Evolutionary conservation across 2,797 vertebrate genomes (phyloP).

Genomic region (Pangasius djambal): DNA sequence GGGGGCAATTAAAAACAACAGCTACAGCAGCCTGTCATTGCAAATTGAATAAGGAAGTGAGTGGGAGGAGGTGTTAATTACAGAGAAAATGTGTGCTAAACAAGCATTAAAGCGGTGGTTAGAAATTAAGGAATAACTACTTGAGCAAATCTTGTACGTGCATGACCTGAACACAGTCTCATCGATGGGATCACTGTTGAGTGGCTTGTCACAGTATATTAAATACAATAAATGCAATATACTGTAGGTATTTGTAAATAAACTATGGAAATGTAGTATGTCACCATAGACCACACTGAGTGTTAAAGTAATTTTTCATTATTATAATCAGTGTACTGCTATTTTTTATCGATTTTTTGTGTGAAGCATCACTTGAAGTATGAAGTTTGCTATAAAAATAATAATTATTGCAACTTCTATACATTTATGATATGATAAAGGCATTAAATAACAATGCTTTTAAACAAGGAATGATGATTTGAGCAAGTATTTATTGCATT

Average conservation of each 20-base stretch:
- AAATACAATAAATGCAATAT: background rate
- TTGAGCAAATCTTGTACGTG: constrained; percentile 46
- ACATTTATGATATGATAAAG: background rate
- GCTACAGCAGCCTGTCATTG: constrained; percentile 92
- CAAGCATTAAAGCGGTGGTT: constrained; percentile 84
- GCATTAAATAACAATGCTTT: background rate
- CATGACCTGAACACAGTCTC: background rate
- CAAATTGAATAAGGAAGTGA: constrained; percentile 93
- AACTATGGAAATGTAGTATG: background rate
- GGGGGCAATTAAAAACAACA: constrained; percentile 98
- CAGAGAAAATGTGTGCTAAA: constrained; percentile 79
- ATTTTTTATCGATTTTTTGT: background rate
- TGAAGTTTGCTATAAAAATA: background rate
- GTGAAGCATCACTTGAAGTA: no score
- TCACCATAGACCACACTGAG: background rate
- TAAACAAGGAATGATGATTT: background rate
- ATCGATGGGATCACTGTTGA: background rate
- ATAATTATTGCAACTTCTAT: background rate
- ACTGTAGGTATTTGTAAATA: background rate
- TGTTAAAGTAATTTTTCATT: background rate
- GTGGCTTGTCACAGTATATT: background rate
- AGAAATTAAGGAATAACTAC: constrained; percentile 71
- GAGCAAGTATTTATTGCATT: background rate
- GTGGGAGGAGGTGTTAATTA: constrained; percentile 92
- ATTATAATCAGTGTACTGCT: background rate